Evolutionary conservation across 35 echinoderm and acorn worm genomes (phyloP).

Genomic region (Amphiura filiformis): DNA sequence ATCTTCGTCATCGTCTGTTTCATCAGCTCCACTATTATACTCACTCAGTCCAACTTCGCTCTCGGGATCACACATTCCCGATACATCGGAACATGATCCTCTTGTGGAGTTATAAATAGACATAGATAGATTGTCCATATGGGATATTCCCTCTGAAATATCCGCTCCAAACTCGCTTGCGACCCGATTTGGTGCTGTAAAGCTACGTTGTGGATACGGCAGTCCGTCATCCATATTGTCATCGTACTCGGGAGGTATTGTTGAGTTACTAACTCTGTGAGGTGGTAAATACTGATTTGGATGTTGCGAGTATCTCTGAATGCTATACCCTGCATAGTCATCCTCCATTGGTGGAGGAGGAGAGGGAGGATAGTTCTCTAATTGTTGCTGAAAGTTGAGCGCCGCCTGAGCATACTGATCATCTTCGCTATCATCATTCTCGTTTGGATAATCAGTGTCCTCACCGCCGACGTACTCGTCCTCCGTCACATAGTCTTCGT

Average conservation of each 20-base stretch:
- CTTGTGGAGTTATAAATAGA: constrained; percentile 92
- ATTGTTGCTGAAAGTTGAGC: constrained; percentile 57
- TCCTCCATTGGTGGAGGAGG: neutral
- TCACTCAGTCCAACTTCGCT: constrained; percentile 77
- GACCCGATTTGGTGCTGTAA: constrained; percentile 9
- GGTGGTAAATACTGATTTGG: constrained; percentile 84
- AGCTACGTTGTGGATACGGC: constrained; percentile 30
- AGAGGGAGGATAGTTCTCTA: constrained; percentile 71
- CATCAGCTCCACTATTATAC: constrained; percentile 72
- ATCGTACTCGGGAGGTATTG: constrained; percentile 50
- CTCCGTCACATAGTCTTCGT: constrained; percentile 65
- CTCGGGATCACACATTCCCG: constrained; percentile 84
- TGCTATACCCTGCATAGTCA: constrained; percentile 22
- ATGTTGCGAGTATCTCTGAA: constrained; percentile 61
- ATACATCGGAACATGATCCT: constrained; percentile 91
- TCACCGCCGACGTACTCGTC: constrained; percentile 94
- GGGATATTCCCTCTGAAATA: constrained; percentile 51
- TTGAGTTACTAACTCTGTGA: constrained; percentile 64
- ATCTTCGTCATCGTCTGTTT: constrained; percentile 30
- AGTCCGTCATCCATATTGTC: constrained; percentile 38
- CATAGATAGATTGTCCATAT: constrained; percentile 93
- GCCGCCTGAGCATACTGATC: constrained; percentile 53
- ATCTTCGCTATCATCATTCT: constrained; percentile 62
- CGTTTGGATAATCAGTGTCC: constrained; percentile 89
- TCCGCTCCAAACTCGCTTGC: constrained; percentile 41